These are phyloP conservation scores for Monomorium pharaonis DNA, from an alignment of 1,140 invertebrate species.

Conservation along the genomic window DNA sequence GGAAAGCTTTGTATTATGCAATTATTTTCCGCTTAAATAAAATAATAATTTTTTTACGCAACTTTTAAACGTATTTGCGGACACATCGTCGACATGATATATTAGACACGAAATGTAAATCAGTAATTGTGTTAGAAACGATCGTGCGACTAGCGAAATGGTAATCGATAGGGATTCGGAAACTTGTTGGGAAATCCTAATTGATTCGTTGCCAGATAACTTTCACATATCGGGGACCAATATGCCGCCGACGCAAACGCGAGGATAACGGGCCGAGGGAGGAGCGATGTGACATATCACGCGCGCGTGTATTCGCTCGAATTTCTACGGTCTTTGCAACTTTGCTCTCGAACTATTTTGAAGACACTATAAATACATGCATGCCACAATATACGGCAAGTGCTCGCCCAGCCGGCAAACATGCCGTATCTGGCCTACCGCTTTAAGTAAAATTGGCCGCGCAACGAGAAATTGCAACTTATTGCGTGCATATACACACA, in stretches of 20 bases:
- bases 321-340: conserved; percentile 70
- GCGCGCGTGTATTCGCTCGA: conserved; percentile 61
- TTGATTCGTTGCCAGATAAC: background rate
- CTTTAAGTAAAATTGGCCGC: conserved; percentile 29
- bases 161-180: background rate
- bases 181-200: background rate
- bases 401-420: conserved; percentile 45
- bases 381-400: conserved; percentile 60
- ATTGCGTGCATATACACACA: background rate
- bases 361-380: conserved; percentile 71
- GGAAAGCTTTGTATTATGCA: background rate
- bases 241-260: background rate
- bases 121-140: background rate
- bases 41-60: background rate
- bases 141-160: background rate
- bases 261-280: background rate
- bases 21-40: background rate
- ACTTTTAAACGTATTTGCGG: background rate
- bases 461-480: conserved; percentile 16
- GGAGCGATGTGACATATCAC: conserved; percentile 46
- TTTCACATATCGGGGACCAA: background rate
- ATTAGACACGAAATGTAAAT: background rate
- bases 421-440: conserved; percentile 46
- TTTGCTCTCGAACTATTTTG: conserved; percentile 69
- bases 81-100: background rate